phyloP scores from a whole-genome alignment of 2,113 vertebrate species.

The Chaetops frenatus region DNA sequence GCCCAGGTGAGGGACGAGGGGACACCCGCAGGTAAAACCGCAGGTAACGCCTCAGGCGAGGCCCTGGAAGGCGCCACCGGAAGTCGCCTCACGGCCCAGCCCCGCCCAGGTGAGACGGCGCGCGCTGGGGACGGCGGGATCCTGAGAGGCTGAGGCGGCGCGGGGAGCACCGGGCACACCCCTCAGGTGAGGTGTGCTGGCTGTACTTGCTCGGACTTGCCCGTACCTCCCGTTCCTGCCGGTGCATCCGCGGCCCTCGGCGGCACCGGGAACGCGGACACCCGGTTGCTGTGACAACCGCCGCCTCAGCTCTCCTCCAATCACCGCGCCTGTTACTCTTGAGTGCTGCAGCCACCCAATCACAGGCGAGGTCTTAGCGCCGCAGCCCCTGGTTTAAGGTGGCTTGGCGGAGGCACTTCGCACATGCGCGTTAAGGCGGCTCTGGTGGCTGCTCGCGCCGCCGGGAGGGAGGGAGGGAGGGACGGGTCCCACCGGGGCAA shows the following conservation, averaged over 20 bases:
- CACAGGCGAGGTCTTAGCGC: not conserved
- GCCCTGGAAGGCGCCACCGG: fast-evolving
- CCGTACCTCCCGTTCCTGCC: not conserved
- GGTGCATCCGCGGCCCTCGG: no score
- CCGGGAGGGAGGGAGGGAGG: no score
- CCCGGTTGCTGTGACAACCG: not conserved
- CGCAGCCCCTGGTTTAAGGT: not conserved
- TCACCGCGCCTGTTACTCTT: not conserved
- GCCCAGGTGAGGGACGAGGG: not conserved
- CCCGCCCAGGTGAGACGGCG: not conserved
- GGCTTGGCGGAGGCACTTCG: fast-evolving
- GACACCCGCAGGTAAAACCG: not conserved
- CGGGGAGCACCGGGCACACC: no score
- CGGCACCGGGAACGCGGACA: not conserved
- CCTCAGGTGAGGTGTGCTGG: not conserved
- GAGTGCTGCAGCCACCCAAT: fast-evolving
- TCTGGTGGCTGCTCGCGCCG: no score
- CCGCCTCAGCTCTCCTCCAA: not conserved
- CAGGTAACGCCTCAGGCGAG: not conserved
- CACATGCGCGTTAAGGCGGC: not conserved
- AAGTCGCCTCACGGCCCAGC: not conserved
- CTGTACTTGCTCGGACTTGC: not conserved
- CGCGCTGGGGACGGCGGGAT: not conserved
- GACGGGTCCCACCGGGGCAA: no score
- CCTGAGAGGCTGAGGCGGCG: not conserved